Percentiles rank a stretch among this genome's conserved stretches.
Evolutionary conservation across 53 echinoderm and acorn worm genomes (phyloP).

Genomic region (Astropecten irregularis): DNA sequence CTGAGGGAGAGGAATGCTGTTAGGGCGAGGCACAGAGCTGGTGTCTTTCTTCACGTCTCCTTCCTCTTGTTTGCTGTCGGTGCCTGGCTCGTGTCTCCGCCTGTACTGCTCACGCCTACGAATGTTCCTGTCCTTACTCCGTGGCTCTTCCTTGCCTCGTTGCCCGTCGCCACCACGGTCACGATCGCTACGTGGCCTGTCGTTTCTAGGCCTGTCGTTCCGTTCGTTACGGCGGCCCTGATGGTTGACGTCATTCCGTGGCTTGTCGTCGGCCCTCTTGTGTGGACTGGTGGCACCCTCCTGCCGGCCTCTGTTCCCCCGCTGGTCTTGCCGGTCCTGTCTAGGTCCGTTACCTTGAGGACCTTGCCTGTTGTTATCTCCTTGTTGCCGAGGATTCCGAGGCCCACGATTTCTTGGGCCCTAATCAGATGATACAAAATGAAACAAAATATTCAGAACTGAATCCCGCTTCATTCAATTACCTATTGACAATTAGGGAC

Average conservation of each 20-base stretch:
- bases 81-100: constrained; percentile 33
- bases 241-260: background rate
- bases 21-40: background rate
- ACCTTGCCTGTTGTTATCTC: constrained; percentile 22
- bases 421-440: constrained; percentile 1
- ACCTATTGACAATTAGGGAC: too few relatives aligned
- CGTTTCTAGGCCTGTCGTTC: constrained; percentile 18
- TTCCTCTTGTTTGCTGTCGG: background rate
- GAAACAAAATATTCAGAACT: background rate
- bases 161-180: background rate
- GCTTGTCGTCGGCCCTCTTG: constrained; percentile 12
- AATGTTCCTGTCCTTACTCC: constrained; percentile 24
- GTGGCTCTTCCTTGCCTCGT: background rate
- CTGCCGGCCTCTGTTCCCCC: constrained; percentile 45
- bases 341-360: constrained; percentile 35
- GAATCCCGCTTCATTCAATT: too few relatives aligned
- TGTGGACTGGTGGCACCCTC: constrained; percentile 9
- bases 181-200: constrained; percentile 21
- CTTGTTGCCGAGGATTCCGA: constrained; percentile 45
- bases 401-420: constrained; percentile 44
- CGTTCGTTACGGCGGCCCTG: background rate
- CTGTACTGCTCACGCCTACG: constrained; percentile 66
- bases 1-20: constrained; percentile 13
- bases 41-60: constrained; percentile 7
- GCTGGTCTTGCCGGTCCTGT: constrained; percentile 50